A percentile compares a stretch with the other conserved stretches of the same genome.
Conservation (phyloP, 2,888 invertebrate genomes). For the Drosophila rubida region DNA sequence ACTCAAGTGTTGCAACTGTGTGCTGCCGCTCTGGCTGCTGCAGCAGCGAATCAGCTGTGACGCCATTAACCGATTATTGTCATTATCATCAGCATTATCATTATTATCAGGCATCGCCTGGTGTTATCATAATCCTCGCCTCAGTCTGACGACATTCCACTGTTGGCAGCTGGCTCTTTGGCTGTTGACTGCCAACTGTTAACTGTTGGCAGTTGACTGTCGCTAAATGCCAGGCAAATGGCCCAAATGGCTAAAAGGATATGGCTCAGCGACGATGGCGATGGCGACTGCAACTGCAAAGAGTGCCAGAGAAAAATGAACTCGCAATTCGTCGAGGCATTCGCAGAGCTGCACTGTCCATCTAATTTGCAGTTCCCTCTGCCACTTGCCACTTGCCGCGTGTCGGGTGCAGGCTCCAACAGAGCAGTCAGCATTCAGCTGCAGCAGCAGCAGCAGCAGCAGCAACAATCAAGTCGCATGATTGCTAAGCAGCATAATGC, state of each 20-base stretch:
- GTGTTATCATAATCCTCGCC: conserved; percentile 37
- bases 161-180: conserved; percentile 27
- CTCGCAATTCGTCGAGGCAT: conserved; percentile 14
- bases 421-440: background rate
- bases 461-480: conserved; percentile 70
- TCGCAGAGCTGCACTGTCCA: conserved; percentile 39
- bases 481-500: conserved; percentile 75
- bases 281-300: no score
- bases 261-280: background rate
- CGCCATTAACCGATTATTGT: conserved; percentile 12
- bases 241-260: conserved; percentile 21
- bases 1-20: conserved; percentile 23
- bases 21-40: no score
- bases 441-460: conserved; percentile 41
- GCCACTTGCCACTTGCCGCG: background rate
- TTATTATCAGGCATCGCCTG: conserved; percentile 26
- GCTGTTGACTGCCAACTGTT: conserved; percentile 17
- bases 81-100: conserved; percentile 19
- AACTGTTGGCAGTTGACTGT: conserved; percentile 29
- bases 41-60: background rate
- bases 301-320: conserved; percentile 32
- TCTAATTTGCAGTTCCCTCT: conserved; percentile 45
- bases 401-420: no score
- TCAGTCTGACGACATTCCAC: conserved; percentile 15
- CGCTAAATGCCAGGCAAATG: conserved; percentile 51